Conservation (phyloP, 2,113 vertebrate species). For the Coptodon rendalli region DNA sequence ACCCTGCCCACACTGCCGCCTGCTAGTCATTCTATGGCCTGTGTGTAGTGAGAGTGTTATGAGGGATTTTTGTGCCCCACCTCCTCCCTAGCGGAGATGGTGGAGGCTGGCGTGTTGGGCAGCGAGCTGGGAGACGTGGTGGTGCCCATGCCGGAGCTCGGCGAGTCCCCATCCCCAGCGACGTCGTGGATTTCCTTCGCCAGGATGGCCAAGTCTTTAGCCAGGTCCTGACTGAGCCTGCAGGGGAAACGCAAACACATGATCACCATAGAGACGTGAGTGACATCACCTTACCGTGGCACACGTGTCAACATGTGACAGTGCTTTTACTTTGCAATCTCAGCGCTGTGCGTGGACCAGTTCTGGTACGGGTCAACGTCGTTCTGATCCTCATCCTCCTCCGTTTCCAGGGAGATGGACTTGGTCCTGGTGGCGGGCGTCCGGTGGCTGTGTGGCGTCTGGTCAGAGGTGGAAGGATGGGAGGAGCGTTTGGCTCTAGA, state of each 20-base stretch:
- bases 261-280: background rate
- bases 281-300: background rate
- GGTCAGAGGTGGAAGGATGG: conserved; percentile 72
- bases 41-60: background rate
- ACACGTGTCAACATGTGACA: background rate
- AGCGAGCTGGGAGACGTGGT: conserved; percentile 29
- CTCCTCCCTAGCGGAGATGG: conserved; percentile 90
- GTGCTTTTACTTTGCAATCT: conserved; percentile 80
- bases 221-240: conserved; percentile 94
- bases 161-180: conserved; percentile 84
- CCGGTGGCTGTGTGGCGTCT: conserved; percentile 65
- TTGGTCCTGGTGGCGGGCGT: conserved; percentile 58
- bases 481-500: conserved; percentile 80
- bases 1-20: background rate
- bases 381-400: conserved; percentile 82
- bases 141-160: conserved; percentile 62
- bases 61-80: conserved; percentile 51
- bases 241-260: background rate
- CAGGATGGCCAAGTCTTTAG: conserved; percentile 94
- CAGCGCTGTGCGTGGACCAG: conserved; percentile 89
- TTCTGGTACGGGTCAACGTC: conserved; percentile 81
- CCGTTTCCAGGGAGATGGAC: conserved; percentile 71
- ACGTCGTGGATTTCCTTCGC: conserved; percentile 94
- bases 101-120: conserved; percentile 82
- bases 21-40: background rate